Evolutionary conservation across 2,113 vertebrate genomes (phyloP).

Genomic region (Miniopterus natalensis): DNA sequence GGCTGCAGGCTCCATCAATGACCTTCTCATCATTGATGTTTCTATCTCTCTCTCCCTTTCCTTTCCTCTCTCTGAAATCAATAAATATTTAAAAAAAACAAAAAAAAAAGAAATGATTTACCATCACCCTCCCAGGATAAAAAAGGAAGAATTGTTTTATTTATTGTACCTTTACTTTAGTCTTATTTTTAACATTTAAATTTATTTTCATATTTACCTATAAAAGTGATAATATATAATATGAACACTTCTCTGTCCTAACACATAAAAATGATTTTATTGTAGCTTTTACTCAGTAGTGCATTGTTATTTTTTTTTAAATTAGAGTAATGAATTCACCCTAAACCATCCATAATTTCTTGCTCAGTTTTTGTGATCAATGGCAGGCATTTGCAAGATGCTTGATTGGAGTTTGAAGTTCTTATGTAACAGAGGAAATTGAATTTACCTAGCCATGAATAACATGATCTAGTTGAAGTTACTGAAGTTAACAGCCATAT

Average conservation of each 20-base stretch:
- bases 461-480: not conserved
- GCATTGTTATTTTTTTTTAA: not conserved
- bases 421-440: not conserved
- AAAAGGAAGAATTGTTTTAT: not conserved
- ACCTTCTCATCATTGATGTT: too few species aligned
- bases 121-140: not conserved
- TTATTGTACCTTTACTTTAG: not conserved
- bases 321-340: not conserved
- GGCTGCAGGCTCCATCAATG: too few species aligned
- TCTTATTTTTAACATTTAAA: not conserved
- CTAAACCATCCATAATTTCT: not conserved
- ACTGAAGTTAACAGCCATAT: rapidly evolving
- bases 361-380: conserved; percentile 32
- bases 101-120: not conserved
- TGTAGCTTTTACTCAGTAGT: not conserved
- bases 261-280: conserved; percentile 29
- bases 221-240: not conserved
- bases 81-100: too few species aligned
- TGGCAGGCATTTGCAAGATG: not conserved
- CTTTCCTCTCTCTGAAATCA: too few species aligned
- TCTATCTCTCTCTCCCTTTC: too few species aligned
- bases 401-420: not conserved
- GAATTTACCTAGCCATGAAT: not conserved
- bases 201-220: conserved; percentile 56
- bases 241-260: not conserved